These are phyloP conservation scores for Magallana gigas DNA, from an alignment of 1,140 invertebrate species.

Conservation along the genomic window DNA sequence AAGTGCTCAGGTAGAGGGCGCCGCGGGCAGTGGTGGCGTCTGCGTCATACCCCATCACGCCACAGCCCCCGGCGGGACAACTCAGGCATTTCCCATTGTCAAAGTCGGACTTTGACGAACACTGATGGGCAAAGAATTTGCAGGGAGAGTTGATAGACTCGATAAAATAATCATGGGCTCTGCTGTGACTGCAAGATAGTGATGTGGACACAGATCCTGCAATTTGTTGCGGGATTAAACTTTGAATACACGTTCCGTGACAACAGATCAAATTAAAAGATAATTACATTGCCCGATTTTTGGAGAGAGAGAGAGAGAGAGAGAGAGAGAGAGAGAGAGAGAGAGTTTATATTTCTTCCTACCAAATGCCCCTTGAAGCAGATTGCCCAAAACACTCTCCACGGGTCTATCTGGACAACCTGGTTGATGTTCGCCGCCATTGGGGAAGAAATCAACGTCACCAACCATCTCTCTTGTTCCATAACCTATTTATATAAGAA, in stretches of 20 bases:
- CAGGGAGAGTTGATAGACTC: conserved; percentile 89
- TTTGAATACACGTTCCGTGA: no score
- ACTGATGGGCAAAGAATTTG: conserved; percentile 86
- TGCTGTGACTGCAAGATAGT: conserved; percentile 91
- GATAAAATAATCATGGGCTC: conserved; percentile 90
- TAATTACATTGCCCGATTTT: no score
- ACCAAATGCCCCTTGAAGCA: conserved; percentile 38
- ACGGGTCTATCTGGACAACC: conserved; percentile 62
- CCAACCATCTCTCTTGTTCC: conserved; percentile 93
- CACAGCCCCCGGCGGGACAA: conserved; percentile 88
- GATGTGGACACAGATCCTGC: conserved; percentile 28
- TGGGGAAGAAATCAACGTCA: conserved; percentile 91
- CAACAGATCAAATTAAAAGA: no score
- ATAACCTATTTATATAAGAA: conserved; percentile 73
- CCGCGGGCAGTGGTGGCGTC: conserved; percentile 80
- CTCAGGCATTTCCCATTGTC: conserved; percentile 88
- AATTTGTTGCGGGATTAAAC: neutral
- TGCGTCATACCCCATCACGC: conserved; percentile 93
- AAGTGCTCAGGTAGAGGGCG: conserved; percentile 67
- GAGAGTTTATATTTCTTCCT: neutral
- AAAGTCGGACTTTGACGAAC: conserved; percentile 83
- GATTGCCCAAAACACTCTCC: conserved; percentile 35
- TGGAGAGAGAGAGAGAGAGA: no score
- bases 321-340: no score
- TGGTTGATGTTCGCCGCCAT: conserved; percentile 73